A percentile compares a stretch with the other conserved stretches of the same genome.
Evolutionary conservation across 1,140 invertebrate genomes (phyloP).

Genomic region (Cydia amplana): DNA sequence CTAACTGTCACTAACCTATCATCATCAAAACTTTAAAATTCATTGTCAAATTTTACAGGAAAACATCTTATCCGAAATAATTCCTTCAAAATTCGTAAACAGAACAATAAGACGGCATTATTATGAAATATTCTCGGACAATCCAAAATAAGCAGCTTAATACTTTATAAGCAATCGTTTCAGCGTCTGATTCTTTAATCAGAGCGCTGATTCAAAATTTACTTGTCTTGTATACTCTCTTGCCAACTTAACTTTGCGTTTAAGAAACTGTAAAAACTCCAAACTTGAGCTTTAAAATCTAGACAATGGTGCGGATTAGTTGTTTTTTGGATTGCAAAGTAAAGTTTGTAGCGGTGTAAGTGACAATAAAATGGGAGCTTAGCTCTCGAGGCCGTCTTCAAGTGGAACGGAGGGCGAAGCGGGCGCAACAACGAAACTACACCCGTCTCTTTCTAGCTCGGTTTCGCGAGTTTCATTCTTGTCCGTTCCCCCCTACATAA

Average conservation of each 20-base stretch:
- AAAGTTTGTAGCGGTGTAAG: constrained; percentile 73
- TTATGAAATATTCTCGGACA: constrained; percentile 63
- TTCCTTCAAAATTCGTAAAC: constrained; percentile 38
- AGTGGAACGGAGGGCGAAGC: constrained; percentile 56
- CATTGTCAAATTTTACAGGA: background rate
- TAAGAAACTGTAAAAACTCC: constrained; percentile 29
- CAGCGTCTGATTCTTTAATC: constrained; percentile 66
- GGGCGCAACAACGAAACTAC: constrained; percentile 44
- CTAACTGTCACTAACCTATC: too few species aligned
- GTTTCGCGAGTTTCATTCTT: constrained; percentile 71
- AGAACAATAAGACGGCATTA: constrained; percentile 50
- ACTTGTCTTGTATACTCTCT: constrained; percentile 51
- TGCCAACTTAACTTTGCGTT: constrained; percentile 37
- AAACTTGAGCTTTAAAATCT: constrained; percentile 42
- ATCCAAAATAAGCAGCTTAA: constrained; percentile 62
- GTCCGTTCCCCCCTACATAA: constrained; percentile 75
- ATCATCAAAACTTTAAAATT: background rate
- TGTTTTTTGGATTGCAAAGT: constrained; percentile 57
- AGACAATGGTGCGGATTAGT: constrained; percentile 36
- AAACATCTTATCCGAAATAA: constrained; percentile 33
- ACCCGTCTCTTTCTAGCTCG: constrained; percentile 55
- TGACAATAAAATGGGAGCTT: constrained; percentile 77
- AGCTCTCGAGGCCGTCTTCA: constrained; percentile 73
- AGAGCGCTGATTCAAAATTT: constrained; percentile 63
- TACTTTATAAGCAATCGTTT: constrained; percentile 67